Base-by-base conservation (phyloP, 1,140 invertebrate genomes). In the Hylaeus volcanicus region DNA sequence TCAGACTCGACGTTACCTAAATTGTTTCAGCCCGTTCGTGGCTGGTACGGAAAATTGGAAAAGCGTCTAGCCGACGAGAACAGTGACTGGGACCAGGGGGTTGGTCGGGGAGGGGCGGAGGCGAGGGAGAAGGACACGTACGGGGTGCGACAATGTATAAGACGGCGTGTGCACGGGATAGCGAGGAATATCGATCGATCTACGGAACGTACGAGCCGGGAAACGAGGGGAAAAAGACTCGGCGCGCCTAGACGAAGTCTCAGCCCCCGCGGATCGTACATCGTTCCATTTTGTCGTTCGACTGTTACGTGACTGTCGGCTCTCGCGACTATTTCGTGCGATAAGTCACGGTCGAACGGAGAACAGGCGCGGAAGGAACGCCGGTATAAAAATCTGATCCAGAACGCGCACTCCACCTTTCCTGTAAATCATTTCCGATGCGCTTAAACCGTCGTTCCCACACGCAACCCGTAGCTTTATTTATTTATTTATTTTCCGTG, bases 11-110 rank as follows among this genome's bases (percentile, higher is more conserved):
- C 84, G 81, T 86, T 83, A 83, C 84, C 84, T 76, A 80, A 86
- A 86, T 86, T 86, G 85, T 86, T 86, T 79, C 82, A 86, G 69
- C 68, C 79, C 79, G 85, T 88, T 89, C 79, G 73, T 85, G 85
- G 84, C 84, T 81, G 87, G 65, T 68, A 53, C 73, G 88, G 86
- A 88, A 88, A 89, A 89, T 89, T 84, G 89, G 80, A 83, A 86
- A 88, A 87, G 75, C 83, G 81, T 86, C 79, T 78, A 66, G 39
- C 53, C 66, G 55, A 26, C 77, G 56, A 53, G 56, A 73, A 64
- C 56, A 76, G 68, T 51, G 55, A 14, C 37, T 0, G 61, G 43
- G 61, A 2, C 6, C 14, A 8, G 65, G 45, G 39, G 6, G 12
- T 0, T 6, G 8, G 11, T 9, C 26, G 39, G 0, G 1, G 26